Base-by-base conservation (phyloP, 2,797 vertebrate species). In the Eidolon dupreanum region DNA sequence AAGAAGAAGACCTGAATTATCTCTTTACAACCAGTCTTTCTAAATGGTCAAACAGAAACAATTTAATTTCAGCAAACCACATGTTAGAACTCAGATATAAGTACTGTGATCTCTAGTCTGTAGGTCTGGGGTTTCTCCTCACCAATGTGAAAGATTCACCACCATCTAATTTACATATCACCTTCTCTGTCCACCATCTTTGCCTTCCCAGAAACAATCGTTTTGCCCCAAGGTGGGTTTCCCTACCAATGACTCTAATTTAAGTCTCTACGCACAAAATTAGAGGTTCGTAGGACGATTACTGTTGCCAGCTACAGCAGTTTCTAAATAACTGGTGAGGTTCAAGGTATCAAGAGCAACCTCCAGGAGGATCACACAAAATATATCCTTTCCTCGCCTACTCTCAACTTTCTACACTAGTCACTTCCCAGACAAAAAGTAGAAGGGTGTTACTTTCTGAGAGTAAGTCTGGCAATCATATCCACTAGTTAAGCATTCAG, bases 261-360 rank as follows among this genome's bases (percentile, higher is more conserved):
- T 3, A 93, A 63, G 53, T 31, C 15, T 88, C 22, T n/a, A 53
- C 33, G 13, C 49, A 93, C 33, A 88, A 90, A 81, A 28, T 68
- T 17, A 95, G 9, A 10, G 28, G 36, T 75, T 95, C 46, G 9
- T 1, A 26, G n/a, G 49, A 73, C 70, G 77, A 66, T 79, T 90
- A 84, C 9, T 81, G 38, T 28, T 88, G 79, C 31, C 77, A 79
- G 74, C 6, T 57, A 75, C 5, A 73, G 70, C 81, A 78, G 71
- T 93, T 92, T 92, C 36, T 77, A 93, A 86, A 31, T 95, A 96
- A 96, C 71, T 43, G 9, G 38, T 73, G 24, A 74, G 9, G 36
- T 79, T 43, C 70, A 96, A 89, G 6, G 12, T 91, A 55, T 15
- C 38, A 70, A 89, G n/a, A 43, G 11, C 81, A 88, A 79, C 51